Base-by-base conservation (phyloP, 2,888 invertebrate genomes). In the Julus scanicus region DNA sequence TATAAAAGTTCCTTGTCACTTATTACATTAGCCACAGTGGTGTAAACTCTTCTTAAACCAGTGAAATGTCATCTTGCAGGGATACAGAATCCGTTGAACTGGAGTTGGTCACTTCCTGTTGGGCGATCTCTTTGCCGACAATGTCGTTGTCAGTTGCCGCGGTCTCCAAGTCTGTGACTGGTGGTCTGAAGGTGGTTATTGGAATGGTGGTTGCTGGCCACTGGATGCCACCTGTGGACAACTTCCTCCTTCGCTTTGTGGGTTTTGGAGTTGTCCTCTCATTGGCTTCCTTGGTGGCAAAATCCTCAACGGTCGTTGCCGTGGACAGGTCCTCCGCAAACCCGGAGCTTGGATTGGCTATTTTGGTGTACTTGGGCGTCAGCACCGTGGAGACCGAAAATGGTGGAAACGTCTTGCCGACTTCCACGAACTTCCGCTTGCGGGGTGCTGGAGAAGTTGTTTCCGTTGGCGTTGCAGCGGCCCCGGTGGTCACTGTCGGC, bases 381-480 rank as follows among this genome's bases (percentile, higher is more conserved):
- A 20, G 20, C 20, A 20, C 63, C 5, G 88, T 87, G 53, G 57
- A 57, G 13, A 87, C 53, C 63, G 88, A 84, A 87, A 88, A 88
- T 29, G 88, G 87, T 84, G 84, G 86, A 39, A 88, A 86, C n/a
- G 88, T 88, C 5, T 57, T 49, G 83, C 87, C 48, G n/a, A 29
- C 37, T 2, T 20, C 84, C 20, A 83, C 39, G 9, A 87, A 71
- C 48, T 87, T 87, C 5, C 80, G 20, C 17, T 80, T 37, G 8
- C 87, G 37, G 15, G 15, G 39, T 0, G 80, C 29, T 40, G 63
- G 11, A 6, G n/a, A 39, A 3, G 86, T 86, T 11, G 44, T 44
- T 17, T 40, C 49, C 44, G 8, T 11, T 20, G 44, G 17, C 71
- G 29, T 9, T 9, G 48, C n/a, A 3, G 53, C 83, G 17, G 17